Percentiles rank a stretch among this genome's conserved stretches.
phyloP scores from a whole-genome alignment of 2,888 invertebrate genomes.

The Odontothrips loti region DNA sequence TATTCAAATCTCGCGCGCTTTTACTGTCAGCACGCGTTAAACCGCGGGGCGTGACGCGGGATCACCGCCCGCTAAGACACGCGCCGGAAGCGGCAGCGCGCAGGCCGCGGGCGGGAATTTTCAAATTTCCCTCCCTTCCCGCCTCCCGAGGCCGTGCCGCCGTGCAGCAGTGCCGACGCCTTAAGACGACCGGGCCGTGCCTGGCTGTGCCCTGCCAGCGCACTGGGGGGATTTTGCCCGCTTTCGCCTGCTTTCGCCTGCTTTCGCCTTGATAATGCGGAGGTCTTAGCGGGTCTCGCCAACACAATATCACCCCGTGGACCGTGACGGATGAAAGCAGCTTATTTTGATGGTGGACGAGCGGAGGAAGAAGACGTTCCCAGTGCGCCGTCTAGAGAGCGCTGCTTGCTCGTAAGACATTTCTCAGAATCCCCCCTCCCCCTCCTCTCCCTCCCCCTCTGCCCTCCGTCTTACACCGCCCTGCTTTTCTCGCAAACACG shows the following conservation, averaged over 20 bases:
- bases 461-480: not conserved
- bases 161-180: too few relatives aligned
- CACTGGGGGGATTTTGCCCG: not conserved
- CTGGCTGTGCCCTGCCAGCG: not conserved
- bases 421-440: not conserved
- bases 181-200: not conserved
- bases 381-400: not conserved
- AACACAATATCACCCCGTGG: conserved; percentile 11
- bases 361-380: not conserved
- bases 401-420: too few relatives aligned
- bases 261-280: not conserved
- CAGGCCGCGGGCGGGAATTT: too few relatives aligned
- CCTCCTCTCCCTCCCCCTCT: not conserved
- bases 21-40: too few relatives aligned
- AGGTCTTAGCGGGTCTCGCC: conserved; percentile 9
- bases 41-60: too few relatives aligned
- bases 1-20: too few relatives aligned
- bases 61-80: too few relatives aligned
- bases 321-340: conserved; percentile 18
- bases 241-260: not conserved
- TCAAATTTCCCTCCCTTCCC: too few relatives aligned
- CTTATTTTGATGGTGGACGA: conserved; percentile 15
- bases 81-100: too few relatives aligned
- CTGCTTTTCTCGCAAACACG: too few relatives aligned
- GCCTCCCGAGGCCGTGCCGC: too few relatives aligned